Percentiles rank a stretch among this genome's conserved stretches.
Evolutionary conservation across 2,888 invertebrate species (phyloP).

Genomic region (Drosophila acutilabella): DNA sequence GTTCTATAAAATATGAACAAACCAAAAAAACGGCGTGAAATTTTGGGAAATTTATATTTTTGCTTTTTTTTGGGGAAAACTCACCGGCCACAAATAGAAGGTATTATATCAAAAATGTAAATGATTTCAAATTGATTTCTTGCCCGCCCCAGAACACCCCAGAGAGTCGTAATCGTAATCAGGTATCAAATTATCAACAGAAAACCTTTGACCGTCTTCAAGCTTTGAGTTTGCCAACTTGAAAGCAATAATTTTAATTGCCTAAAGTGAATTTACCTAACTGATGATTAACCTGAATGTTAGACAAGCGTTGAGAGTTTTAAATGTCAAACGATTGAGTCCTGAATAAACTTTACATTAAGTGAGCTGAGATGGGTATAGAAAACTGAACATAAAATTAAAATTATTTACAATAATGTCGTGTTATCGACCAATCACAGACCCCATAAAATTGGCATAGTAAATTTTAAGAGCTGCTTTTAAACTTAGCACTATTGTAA

Average conservation of each 20-base stretch:
- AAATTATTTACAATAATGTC: too few relatives aligned
- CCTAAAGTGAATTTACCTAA: neutral
- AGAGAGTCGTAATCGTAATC: slow-evolving; percentile 33
- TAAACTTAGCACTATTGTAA: too few relatives aligned
- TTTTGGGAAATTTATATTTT: neutral
- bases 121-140: slow-evolving; percentile 45
- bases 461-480: too few relatives aligned
- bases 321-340: too few relatives aligned
- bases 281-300: neutral
- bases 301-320: too few relatives aligned
- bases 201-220: neutral
- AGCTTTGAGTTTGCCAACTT: neutral
- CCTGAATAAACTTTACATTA: too few relatives aligned
- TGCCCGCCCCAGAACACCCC: slow-evolving; percentile 18
- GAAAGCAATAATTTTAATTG: slow-evolving; percentile 6
- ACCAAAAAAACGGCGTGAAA: slow-evolving; percentile 26
- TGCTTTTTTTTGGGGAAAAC: neutral
- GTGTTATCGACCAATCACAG: too few relatives aligned
- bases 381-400: too few relatives aligned
- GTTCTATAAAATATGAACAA: neutral
- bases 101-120: slow-evolving; percentile 46
- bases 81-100: slow-evolving; percentile 37
- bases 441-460: too few relatives aligned
- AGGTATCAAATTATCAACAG: slow-evolving; percentile 13
- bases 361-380: too few relatives aligned